Conservation (phyloP, 2,113 vertebrate species). For the Leucoraja erinaceus region DNA sequence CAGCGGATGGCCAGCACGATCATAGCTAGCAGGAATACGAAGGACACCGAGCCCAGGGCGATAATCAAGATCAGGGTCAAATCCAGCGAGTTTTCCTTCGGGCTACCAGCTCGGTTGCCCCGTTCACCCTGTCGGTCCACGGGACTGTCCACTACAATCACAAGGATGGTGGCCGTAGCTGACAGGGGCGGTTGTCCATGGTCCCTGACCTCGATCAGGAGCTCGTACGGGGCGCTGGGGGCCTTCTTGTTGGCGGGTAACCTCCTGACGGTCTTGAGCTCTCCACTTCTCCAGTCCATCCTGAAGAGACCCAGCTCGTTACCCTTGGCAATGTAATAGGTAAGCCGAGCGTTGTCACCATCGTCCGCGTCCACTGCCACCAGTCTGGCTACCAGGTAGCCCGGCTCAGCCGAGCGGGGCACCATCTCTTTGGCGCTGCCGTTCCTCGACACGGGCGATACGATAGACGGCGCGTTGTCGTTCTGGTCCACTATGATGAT, state of each 20-base stretch:
- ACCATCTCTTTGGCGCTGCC: slow-evolving; percentile 81
- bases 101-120: slow-evolving; percentile 41
- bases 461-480: slow-evolving; percentile 82
- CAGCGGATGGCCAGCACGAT: slow-evolving; percentile 89
- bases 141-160: slow-evolving; percentile 78
- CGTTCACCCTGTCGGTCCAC: slow-evolving; percentile 59
- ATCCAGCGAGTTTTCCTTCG: slow-evolving; percentile 75
- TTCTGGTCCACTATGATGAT: slow-evolving; percentile 90
- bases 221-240: slow-evolving; percentile 78
- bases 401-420: slow-evolving; percentile 83
- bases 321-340: slow-evolving; percentile 84
- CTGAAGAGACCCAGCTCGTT: slow-evolving; percentile 88
- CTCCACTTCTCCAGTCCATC: slow-evolving; percentile 93
- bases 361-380: slow-evolving; percentile 89
- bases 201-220: slow-evolving; percentile 87
- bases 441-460: slow-evolving; percentile 79
- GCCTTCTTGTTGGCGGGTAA: slow-evolving; percentile 73
- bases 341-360: slow-evolving; percentile 87
- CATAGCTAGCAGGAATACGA: slow-evolving; percentile 92
- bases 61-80: slow-evolving; percentile 93
- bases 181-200: slow-evolving; percentile 91
- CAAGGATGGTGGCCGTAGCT: slow-evolving; percentile 77
- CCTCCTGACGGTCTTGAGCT: slow-evolving; percentile 77
- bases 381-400: slow-evolving; percentile 83
- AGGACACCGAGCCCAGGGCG: slow-evolving; percentile 86